A percentile compares a stretch with the other conserved stretches of the same genome.
Conservation (phyloP, 2,797 vertebrate species). For the Falco novaeseelandiae region DNA sequence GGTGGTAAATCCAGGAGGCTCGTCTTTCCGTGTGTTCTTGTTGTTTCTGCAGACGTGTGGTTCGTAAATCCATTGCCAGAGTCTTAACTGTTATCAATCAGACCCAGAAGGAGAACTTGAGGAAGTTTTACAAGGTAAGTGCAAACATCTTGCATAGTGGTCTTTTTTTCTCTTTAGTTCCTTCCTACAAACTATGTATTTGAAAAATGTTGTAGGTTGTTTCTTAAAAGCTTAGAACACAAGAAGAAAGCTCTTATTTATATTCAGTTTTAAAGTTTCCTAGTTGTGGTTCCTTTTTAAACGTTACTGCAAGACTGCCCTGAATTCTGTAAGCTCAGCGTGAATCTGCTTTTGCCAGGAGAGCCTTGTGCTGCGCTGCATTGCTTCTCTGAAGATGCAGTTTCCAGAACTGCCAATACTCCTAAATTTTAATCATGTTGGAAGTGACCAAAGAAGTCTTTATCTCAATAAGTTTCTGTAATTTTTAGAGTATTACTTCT, state of each 20-base stretch:
- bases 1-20: fast-evolving
- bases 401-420: neutral
- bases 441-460: neutral
- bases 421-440: fast-evolving
- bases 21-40: fast-evolving
- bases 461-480: fast-evolving
- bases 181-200: no score
- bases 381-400: neutral
- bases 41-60: constrained; percentile 84
- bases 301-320: neutral
- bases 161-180: neutral
- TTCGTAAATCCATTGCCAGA: constrained; percentile 96
- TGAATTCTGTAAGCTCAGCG: neutral
- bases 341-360: constrained; percentile 54
- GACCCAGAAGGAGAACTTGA: constrained; percentile 98
- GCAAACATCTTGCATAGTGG: fast-evolving
- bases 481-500: neutral
- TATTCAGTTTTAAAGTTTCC: neutral
- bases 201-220: neutral
- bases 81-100: constrained; percentile 98
- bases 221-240: neutral
- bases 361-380: neutral
- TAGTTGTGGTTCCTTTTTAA: fast-evolving
- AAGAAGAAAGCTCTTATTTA: fast-evolving
- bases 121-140: constrained; percentile 97